Base-by-base conservation (phyloP, 2,797 vertebrate species). In the Characodon lateralis region DNA sequence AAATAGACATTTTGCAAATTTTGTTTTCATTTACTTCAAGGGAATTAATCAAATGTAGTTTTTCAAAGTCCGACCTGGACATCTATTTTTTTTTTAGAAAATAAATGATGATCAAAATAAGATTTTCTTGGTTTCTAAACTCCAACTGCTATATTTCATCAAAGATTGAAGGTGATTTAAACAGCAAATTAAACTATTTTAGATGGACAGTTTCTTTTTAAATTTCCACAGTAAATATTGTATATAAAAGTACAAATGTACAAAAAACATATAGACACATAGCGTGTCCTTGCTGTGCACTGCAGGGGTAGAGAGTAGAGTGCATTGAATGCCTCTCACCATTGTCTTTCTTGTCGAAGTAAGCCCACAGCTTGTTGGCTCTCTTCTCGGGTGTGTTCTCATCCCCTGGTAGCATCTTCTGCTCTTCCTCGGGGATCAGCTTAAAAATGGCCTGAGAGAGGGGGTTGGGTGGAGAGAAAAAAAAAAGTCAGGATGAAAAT, bases 351-450 rank as follows among this genome's bases (percentile, higher is more conserved):
- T 98, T 98, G 39, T 96, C 92, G 6, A 98, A 98, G 91, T 81
- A 97, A 1, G 89, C 71, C 97, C 97, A 98, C 83, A 98, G 94
- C 95, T 98, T 98, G 83, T 96, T 91, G 26, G 97, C 93, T 89
- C 97, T 94, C 90, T 98, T 98, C 83, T 98, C 97, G 0, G 97
- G 96, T 24, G 96, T 97, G 92, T 97, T 97, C 87, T 97, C 97
- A 55, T 98, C 97, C 0, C 92, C 93, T 18, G 95, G 94, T 77
- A 98, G 95, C 72, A 66, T 88, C 72, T 90, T 88, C 89, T 94
- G 91, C 13, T 98, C 97, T 41, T 97, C 96, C 28, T 95, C 95
- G 18, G 94, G 97, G 89, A 98, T 98, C 95, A 98, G 96, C 91
- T 97, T 98, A 93, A 98, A 98, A 88, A 98, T 97, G 46, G 97